Percentiles rank a stretch among this genome's conserved stretches.
phyloP scores from a whole-genome alignment of 2,888 invertebrate genomes.

The Biston betularia region DNA sequence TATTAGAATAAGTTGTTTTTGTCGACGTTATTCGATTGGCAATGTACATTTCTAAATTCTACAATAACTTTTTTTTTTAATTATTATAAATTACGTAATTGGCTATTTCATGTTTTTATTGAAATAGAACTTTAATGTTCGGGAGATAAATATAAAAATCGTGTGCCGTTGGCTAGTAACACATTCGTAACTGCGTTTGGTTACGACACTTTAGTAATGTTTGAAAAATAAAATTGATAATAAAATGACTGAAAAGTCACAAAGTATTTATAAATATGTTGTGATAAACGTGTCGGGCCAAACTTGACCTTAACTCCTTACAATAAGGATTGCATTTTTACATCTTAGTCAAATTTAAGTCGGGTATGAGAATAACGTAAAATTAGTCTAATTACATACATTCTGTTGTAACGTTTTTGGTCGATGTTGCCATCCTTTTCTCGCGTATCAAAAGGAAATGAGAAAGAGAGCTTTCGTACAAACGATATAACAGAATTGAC shows the following conservation, averaged over 20 bases:
- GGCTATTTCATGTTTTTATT: neutral
- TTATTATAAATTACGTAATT: neutral
- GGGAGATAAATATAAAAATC: neutral
- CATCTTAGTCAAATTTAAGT: slow-evolving; percentile 29
- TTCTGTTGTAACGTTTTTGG: neutral
- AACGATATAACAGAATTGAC: neutral
- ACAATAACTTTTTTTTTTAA: neutral
- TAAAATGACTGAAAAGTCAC: slow-evolving; percentile 13
- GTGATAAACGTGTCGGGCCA: slow-evolving; percentile 41
- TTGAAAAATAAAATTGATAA: neutral
- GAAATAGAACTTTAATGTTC: neutral
- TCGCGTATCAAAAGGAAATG: neutral
- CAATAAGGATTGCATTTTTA: slow-evolving; percentile 46
- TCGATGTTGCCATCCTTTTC: neutral
- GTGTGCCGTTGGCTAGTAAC: slow-evolving; percentile 7
- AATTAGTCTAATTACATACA: neutral
- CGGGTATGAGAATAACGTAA: slow-evolving; percentile 1
- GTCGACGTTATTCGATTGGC: neutral
- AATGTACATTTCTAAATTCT: neutral
- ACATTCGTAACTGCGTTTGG: slow-evolving; percentile 14
- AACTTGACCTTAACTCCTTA: slow-evolving; percentile 40
- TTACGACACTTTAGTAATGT: slow-evolving; percentile 27
- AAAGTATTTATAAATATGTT: slow-evolving; percentile 22
- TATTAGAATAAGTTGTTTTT: no score
- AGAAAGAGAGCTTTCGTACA: neutral